Base-by-base conservation (phyloP, 2,797 vertebrate species). In the Siniperca obscura region DNA sequence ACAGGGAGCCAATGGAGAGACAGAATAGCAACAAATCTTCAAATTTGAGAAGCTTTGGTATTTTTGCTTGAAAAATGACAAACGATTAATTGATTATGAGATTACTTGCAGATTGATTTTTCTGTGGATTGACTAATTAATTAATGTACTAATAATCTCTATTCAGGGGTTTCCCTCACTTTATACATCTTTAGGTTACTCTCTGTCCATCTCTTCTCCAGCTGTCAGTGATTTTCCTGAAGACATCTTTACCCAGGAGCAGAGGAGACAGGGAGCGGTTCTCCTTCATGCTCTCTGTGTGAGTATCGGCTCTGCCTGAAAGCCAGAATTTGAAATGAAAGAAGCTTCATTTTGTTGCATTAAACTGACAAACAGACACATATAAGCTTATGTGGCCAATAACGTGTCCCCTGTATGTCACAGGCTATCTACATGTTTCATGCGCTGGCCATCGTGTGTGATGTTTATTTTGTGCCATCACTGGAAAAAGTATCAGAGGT, bases 341-440 rank as follows among this genome's bases (percentile, higher is more conserved):
- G 19, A 22, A 25, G 17, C 8, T 25, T 30, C 4, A 12, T 69
- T 72, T 70, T 78, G 42, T 52, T 48, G 48, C 40, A 48, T 60
- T 66, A 17, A 27, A 56, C 48, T 19, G 27, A 61, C 44, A 61
- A 48, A 53, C 19, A 72, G 38, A 48, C 4, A 13, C 1, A 11
- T 0, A 11, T 50, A 9, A 22, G 19, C 21, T 12, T 22, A 44
- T 14, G 27, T 25, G 40, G 42, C 21, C 17, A n/a, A 21, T 80
- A 22, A 30, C 2, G 2, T 44, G 3, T 89, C 65, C 76, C 40
- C 27, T 92, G 30, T 74, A 16, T 89, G 85, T 86, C 59, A 64
- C 86, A 96, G 96, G 96, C 95, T 8, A 89, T 96, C 77, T 96
- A 96, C 91, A 96, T 96, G 95, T 96, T 96, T 91, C 89, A 95